A percentile compares a stretch with the other conserved stretches of the same genome.
Evolutionary conservation across 2,797 vertebrate genomes (phyloP).

Genomic region (Anguilla anguilla): DNA sequence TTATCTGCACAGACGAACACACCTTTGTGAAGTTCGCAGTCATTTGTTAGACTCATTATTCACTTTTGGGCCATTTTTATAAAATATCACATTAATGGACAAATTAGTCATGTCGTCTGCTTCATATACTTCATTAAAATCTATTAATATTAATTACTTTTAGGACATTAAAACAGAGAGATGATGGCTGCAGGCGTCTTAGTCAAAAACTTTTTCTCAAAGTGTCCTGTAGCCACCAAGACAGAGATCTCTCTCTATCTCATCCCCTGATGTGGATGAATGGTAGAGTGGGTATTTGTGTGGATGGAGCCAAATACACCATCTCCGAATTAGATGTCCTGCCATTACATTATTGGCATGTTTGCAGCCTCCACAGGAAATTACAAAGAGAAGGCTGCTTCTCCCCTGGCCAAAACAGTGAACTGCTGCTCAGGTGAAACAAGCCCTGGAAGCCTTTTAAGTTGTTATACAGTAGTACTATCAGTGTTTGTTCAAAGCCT

Average conservation of each 20-base stretch:
- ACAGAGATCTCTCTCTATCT: neutral
- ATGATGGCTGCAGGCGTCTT: neutral
- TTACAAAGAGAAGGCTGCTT: neutral
- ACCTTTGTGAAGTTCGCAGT: neutral
- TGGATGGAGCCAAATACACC: neutral
- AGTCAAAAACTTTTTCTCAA: neutral
- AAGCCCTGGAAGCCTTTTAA: neutral
- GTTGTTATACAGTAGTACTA: neutral
- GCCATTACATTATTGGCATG: too few relatives aligned
- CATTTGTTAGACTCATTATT: constrained; percentile 2
- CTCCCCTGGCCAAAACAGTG: neutral
- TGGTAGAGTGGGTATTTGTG: neutral
- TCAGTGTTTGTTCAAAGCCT: neutral
- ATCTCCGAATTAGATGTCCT: neutral
- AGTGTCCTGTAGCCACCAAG: neutral
- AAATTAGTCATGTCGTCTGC: neutral
- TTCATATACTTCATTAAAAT: neutral
- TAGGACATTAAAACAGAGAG: neutral
- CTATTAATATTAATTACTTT: neutral
- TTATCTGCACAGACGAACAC: neutral
- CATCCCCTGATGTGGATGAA: neutral
- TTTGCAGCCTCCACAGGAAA: neutral
- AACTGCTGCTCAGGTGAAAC: neutral
- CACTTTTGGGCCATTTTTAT: neutral
- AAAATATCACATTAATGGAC: neutral